A percentile compares a stretch with the other conserved stretches of the same genome.
Conservation (phyloP, 2,113 vertebrate species). For the Carollia perspicillata region DNA sequence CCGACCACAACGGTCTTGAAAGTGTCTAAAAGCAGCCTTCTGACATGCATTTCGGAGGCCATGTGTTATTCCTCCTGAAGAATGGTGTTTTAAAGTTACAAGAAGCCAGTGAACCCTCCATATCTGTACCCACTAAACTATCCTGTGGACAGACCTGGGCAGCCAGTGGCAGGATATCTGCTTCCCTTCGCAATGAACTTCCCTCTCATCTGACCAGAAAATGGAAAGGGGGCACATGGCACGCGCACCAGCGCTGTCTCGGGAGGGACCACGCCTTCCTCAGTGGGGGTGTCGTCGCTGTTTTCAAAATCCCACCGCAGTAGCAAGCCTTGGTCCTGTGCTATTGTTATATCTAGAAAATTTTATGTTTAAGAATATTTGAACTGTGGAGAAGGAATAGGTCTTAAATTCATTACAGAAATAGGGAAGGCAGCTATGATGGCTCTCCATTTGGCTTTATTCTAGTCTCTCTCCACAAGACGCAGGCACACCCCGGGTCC, state of each 20-base stretch:
- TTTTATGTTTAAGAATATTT: constrained; percentile 44
- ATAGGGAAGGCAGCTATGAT: neutral
- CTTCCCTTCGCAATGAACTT: neutral
- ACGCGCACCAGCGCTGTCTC: too few relatives aligned
- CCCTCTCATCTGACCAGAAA: neutral
- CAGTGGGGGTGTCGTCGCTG: neutral
- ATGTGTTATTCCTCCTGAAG: neutral
- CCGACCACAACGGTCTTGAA: neutral
- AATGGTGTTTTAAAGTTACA: neutral
- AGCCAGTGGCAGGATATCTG: neutral
- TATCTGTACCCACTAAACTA: neutral
- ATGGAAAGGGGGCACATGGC: neutral
- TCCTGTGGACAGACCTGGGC: neutral
- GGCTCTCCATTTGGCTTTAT: constrained; percentile 20
- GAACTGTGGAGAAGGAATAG: constrained; percentile 28
- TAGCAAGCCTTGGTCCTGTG: neutral
- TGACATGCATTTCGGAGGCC: neutral
- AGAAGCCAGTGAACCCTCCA: neutral
- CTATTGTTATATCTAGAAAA: neutral
- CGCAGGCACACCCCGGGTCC: neutral
- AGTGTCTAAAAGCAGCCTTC: neutral
- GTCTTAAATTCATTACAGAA: constrained; percentile 59
- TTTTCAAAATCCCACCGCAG: neutral
- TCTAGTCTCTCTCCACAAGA: constrained; percentile 10
- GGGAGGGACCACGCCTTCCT: neutral